phyloP scores from a whole-genome alignment of 2,113 vertebrate species.

The Phalacrocorax carbo region DNA sequence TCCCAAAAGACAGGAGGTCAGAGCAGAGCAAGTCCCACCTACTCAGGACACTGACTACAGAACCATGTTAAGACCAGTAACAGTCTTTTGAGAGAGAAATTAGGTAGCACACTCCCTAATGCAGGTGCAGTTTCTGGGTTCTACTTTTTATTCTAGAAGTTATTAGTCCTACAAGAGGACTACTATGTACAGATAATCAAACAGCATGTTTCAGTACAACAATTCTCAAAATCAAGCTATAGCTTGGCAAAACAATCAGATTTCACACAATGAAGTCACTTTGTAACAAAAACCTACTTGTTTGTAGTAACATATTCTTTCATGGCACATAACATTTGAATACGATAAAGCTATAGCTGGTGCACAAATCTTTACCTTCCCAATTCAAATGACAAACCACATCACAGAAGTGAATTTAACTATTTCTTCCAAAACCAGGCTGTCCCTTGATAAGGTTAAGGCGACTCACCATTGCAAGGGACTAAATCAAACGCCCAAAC shows the following conservation, averaged over 20 bases:
- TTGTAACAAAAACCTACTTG: not conserved
- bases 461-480: not conserved
- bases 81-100: not conserved
- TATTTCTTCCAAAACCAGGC: not conserved
- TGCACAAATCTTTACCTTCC: not conserved
- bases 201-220: not conserved
- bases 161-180: not conserved
- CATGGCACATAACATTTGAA: not conserved
- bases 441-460: not conserved
- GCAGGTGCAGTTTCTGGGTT: rapidly evolving
- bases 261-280: not conserved
- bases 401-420: not conserved
- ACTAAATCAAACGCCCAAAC: not conserved
- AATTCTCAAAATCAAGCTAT: not conserved
- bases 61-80: not conserved
- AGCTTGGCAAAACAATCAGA: not conserved
- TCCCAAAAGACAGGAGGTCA: not conserved
- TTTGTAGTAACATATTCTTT: not conserved
- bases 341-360: not conserved
- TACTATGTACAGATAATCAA: not conserved
- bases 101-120: not conserved
- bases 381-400: not conserved
- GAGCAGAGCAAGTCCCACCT: not conserved
- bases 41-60: not conserved
- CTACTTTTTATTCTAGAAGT: not conserved